Conservation (phyloP, 2,888 invertebrate genomes). For the Congeria kusceri region DNA sequence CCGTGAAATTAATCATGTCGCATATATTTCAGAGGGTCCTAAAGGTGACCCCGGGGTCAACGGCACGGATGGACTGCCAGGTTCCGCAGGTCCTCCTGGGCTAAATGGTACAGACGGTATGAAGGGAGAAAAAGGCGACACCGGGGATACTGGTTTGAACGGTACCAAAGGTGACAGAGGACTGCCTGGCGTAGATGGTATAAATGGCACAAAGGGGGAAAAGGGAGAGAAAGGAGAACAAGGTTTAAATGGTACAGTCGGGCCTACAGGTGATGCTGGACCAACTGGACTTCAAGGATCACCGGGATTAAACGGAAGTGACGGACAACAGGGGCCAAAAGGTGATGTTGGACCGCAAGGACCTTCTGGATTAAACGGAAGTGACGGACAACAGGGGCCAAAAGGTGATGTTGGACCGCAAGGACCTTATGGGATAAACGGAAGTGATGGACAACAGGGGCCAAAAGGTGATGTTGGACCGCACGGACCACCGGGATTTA, state of each 20-base stretch:
- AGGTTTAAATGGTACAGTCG: too few relatives aligned
- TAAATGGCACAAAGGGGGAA: slow-evolving; percentile 13
- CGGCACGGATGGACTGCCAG: background rate
- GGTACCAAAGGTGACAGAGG: too few relatives aligned
- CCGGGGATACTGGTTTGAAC: too few relatives aligned
- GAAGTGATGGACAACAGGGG: slow-evolving; percentile 23
- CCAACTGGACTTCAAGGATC: too few relatives aligned
- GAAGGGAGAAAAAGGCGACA: too few relatives aligned
- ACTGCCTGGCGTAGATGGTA: background rate
- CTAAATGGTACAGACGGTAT: slow-evolving; percentile 12
- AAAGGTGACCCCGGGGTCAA: slow-evolving; percentile 11
- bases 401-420: slow-evolving; percentile 5
- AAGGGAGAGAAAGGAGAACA: too few relatives aligned
- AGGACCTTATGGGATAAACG: slow-evolving; percentile 11
- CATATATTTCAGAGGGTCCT: background rate
- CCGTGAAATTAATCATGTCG: too few relatives aligned
- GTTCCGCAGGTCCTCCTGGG: slow-evolving; percentile 1
- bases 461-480: slow-evolving; percentile 29
- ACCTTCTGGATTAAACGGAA: too few relatives aligned
- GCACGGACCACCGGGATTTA: slow-evolving; percentile 7
- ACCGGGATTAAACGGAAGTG: too few relatives aligned
- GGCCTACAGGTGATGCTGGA: background rate
- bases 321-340: slow-evolving; percentile 15
- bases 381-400: background rate
- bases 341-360: slow-evolving; percentile 6